A percentile compares a stretch with the other conserved stretches of the same genome.
Evolutionary conservation across 2,113 vertebrate species (phyloP).

Genomic region (Heteronetta atricapilla): DNA sequence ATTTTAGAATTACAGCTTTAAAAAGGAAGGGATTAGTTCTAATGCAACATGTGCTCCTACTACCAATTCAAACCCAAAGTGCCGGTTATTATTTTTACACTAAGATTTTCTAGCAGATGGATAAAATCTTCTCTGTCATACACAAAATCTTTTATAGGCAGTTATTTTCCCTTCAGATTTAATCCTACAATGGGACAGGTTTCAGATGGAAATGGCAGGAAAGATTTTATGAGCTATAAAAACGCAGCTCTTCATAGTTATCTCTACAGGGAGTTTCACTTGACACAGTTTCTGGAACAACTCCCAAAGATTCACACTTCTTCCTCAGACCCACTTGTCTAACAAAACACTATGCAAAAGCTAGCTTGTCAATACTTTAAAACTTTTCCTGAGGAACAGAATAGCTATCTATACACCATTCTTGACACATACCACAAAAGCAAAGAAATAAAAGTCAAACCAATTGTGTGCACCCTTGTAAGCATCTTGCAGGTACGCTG

Average conservation of each 20-base stretch:
- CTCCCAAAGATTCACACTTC: background rate
- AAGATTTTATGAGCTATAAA: background rate
- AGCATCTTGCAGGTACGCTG: background rate
- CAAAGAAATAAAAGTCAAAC: background rate
- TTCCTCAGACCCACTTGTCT: background rate
- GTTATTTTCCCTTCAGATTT: constrained; percentile 11
- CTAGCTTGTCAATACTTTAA: background rate
- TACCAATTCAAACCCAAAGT: background rate
- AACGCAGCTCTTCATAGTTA: background rate
- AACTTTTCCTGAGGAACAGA: background rate
- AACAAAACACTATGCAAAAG: background rate
- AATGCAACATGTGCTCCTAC: background rate
- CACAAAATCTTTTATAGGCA: background rate
- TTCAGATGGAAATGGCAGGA: background rate
- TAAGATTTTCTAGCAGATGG: constrained; percentile 13
- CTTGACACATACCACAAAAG: background rate
- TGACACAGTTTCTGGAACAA: constrained; percentile 9
- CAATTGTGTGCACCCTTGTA: background rate
- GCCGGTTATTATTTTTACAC: constrained; percentile 11
- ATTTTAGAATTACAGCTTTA: background rate
- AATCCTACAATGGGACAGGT: background rate
- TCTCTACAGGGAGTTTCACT: background rate
- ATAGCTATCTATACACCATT: background rate
- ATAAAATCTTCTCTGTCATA: background rate
- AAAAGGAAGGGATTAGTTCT: background rate